Conservation (phyloP, 2,113 vertebrate species). For the Gambusia holbrooki region DNA sequence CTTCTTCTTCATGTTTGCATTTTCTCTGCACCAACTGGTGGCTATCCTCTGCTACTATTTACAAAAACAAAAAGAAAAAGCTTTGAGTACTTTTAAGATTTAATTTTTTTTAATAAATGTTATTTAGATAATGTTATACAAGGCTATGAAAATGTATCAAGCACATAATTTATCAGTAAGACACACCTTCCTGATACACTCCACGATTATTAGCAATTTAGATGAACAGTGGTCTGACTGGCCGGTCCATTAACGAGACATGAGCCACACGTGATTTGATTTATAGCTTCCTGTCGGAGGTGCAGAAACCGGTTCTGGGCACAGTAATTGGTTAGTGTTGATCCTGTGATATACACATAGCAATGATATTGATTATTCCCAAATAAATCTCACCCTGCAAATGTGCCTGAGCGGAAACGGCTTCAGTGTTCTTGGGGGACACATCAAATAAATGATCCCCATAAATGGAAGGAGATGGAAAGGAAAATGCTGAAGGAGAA, state of each 20-base stretch:
- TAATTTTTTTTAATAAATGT: too few species aligned
- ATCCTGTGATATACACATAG: slow-evolving; percentile 52
- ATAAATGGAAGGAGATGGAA: slow-evolving; percentile 35
- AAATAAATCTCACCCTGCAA: slow-evolving; percentile 55
- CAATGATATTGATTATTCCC: slow-evolving; percentile 53
- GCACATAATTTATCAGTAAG: not conserved
- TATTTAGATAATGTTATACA: not conserved
- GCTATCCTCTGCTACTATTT: not conserved
- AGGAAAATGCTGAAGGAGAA: slow-evolving; percentile 55
- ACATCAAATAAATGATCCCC: slow-evolving; percentile 54
- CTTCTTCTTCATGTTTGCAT: not conserved
- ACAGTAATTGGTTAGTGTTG: slow-evolving; percentile 53
- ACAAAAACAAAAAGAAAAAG: too few species aligned
- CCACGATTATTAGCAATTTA: slow-evolving; percentile 6
- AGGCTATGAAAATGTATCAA: not conserved
- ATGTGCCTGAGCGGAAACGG: slow-evolving; percentile 25
- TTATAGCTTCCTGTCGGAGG: slow-evolving; percentile 26
- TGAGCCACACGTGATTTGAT: slow-evolving; percentile 48
- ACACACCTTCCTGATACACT: not conserved
- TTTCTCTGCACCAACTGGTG: not conserved
- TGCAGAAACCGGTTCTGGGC: slow-evolving; percentile 21
- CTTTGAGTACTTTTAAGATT: too few species aligned
- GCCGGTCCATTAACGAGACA: slow-evolving; percentile 19
- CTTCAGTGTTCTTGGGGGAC: slow-evolving; percentile 53
- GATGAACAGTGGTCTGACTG: slow-evolving; percentile 26